A percentile compares a stretch with the other conserved stretches of the same genome.
Conservation (phyloP, 2,888 invertebrate genomes). For the Lasius platythorax region DNA sequence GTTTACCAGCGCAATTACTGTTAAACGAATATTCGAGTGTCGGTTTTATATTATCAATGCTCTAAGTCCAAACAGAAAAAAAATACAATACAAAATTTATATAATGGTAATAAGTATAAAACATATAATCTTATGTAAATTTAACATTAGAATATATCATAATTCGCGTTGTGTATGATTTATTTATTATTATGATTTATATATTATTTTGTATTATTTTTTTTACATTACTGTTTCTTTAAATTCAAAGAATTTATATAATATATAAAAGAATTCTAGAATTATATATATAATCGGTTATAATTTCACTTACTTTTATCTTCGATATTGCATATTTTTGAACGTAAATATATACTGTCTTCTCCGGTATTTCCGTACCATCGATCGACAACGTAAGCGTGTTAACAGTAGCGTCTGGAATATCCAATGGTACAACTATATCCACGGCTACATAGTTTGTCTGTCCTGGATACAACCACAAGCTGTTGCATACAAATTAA, state of each 20-base stretch:
- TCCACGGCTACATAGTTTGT: constrained; percentile 74
- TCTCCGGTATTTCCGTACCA: constrained; percentile 76
- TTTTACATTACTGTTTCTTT: neutral
- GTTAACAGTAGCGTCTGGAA: constrained; percentile 69
- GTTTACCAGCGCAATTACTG: constrained; percentile 88
- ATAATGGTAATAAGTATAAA: neutral
- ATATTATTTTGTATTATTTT: constrained; percentile 23
- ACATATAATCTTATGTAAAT: constrained; percentile 24
- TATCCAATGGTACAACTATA: constrained; percentile 72
- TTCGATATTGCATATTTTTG: constrained; percentile 60
- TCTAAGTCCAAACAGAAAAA: constrained; percentile 65
- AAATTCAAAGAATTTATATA: neutral
- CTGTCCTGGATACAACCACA: constrained; percentile 77
- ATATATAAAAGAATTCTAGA: neutral
- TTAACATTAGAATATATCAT: neutral
- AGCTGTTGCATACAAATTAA: constrained; percentile 51
- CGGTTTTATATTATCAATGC: constrained; percentile 87
- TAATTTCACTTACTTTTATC: constrained; percentile 54
- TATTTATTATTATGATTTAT: neutral
- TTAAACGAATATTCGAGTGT: constrained; percentile 89
- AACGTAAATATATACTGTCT: constrained; percentile 79
- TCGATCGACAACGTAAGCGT: constrained; percentile 77
- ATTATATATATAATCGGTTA: neutral
- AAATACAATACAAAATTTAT: neutral
- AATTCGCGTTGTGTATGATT: neutral